A percentile compares a stretch with the other conserved stretches of the same genome.
Evolutionary conservation across 2,797 vertebrate species (phyloP).

Genomic region (Novumbra hubbsi): DNA sequence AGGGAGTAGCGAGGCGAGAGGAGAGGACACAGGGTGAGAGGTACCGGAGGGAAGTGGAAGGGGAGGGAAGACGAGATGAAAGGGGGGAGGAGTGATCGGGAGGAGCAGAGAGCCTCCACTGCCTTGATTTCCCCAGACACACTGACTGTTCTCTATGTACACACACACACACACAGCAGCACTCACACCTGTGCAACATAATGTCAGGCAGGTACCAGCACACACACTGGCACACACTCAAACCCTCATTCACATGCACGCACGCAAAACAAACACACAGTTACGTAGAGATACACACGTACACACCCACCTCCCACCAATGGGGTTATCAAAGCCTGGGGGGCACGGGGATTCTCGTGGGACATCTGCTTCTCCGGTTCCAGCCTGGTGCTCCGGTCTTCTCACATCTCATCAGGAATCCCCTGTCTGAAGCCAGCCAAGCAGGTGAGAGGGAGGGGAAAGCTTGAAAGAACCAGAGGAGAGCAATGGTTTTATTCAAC

Average conservation of each 20-base stretch:
- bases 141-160: constrained; percentile 7
- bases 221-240: constrained; percentile 2
- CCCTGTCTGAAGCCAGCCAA: background rate
- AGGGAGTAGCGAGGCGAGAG: background rate
- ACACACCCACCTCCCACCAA: background rate
- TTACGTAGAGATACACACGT: background rate
- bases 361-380: background rate
- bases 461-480: background rate
- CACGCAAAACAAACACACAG: constrained; percentile 8
- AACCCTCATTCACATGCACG: constrained; percentile 40
- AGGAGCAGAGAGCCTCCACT: background rate
- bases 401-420: background rate
- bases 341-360: background rate
- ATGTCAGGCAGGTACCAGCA: background rate
- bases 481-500: background rate
- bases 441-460: background rate
- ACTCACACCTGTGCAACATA: background rate
- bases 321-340: background rate
- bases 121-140: constrained; percentile 39
- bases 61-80: background rate
- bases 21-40: background rate
- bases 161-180: background rate
- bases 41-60: background rate
- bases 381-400: background rate
- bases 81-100: background rate